Evolutionary conservation across 2,113 vertebrate species (phyloP).

Genomic region (Struthidea cinerea): DNA sequence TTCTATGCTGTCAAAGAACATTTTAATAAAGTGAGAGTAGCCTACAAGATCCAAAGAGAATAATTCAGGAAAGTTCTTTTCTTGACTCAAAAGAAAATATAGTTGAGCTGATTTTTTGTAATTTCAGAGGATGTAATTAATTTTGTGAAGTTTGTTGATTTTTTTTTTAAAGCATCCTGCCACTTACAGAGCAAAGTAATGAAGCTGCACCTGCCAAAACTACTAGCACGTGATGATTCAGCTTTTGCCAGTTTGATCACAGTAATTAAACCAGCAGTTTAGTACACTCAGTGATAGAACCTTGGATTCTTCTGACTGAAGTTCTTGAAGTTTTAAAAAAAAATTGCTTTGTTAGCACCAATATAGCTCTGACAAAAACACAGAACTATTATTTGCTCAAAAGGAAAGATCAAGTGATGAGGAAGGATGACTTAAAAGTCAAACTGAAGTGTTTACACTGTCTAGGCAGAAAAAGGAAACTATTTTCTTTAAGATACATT

Average conservation of each 20-base stretch:
- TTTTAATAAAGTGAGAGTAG: neutral
- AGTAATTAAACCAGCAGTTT: neutral
- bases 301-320: neutral
- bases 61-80: neutral
- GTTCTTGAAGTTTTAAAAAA: neutral
- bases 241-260: neutral
- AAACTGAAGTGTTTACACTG: neutral
- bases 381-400: neutral
- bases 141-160: neutral
- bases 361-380: neutral
- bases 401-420: neutral
- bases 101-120: neutral
- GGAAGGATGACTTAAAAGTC: neutral
- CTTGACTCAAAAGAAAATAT: neutral
- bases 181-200: neutral
- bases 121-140: neutral
- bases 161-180: neutral
- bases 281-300: neutral
- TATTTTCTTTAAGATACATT: neutral
- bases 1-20: neutral
- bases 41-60: neutral
- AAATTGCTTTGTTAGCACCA: neutral
- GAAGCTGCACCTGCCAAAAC: neutral
- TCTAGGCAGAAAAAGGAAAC: neutral
- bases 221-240: neutral